Evolutionary conservation across 2,888 invertebrate genomes (phyloP), one percentile per base, ranked within the genome.

Genomic region (Lithophane ornitopus): DNA sequence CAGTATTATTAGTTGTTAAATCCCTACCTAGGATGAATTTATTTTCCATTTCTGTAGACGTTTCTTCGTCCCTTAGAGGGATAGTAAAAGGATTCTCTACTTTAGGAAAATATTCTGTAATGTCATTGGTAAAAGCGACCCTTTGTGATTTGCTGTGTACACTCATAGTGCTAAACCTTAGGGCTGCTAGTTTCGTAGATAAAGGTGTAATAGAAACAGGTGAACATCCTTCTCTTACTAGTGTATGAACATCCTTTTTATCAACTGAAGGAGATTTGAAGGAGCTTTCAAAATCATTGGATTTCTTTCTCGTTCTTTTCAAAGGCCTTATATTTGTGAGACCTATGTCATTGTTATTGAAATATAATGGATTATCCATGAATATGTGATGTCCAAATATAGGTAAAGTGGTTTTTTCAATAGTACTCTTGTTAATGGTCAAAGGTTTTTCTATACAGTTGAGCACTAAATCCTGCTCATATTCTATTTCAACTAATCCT

Each of bases 131-230:
- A 71, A 91, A 92, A 72, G 90, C 85, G 26, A 88, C 86, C 86
- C 94, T 92, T 90, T 94, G 92, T 67, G 94, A 92, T 87, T 94
- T 93, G 70, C 91, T 92, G 87, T 96, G 93, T 65, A 95, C 92
- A 87, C 95, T 96, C 90, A 96, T 95, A 77, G 96, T 95, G 88
- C 97, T 97, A 89, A 97, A 97, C 87, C 97, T 95, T 84, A 97
- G 90, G 84, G 97, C 97, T 77, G 97, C 97, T 87, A 97, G 92
- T 88, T 97, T 97, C 76, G 95, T 95, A 79, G 97, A 97, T 87
- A 97, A 93, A 80, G 97, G 97, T 41, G 97, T 97, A 44, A 97
- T 95, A 76, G 96, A 97, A 11, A 96, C 92, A 62, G 96, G 96
- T 52, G 96, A 96, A 87, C 95, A 96, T 0, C 92, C 96, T n/a